These are phyloP conservation scores for Acrossocheilus fasciatus DNA, from an alignment of 2,797 vertebrate species.

Conservation along the genomic window DNA sequence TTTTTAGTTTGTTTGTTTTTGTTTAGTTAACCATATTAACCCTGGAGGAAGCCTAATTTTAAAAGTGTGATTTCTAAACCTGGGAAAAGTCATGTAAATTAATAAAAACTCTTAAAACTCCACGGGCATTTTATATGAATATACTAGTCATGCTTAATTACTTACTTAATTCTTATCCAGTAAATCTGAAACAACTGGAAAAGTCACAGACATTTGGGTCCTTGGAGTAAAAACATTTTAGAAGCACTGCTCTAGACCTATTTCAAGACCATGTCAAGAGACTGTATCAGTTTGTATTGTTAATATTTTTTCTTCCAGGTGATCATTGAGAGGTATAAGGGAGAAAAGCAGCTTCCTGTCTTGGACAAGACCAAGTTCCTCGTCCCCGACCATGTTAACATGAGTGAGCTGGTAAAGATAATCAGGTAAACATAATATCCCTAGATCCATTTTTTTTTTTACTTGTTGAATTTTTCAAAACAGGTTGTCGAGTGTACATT, in stretches of 20 bases:
- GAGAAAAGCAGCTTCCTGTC: conserved; percentile 95
- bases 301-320: conserved; percentile 77
- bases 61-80: neutral
- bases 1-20: neutral
- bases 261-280: neutral
- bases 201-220: neutral
- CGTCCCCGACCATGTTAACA: conserved; percentile 98
- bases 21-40: neutral
- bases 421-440: conserved; percentile 82
- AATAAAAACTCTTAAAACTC: neutral
- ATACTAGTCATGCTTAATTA: neutral
- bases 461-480: neutral
- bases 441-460: neutral
- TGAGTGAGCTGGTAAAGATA: conserved; percentile 99
- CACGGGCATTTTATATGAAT: neutral
- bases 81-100: neutral
- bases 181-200: neutral
- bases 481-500: neutral
- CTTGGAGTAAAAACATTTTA: neutral
- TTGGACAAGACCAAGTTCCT: conserved; percentile 99
- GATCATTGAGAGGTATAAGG: conserved; percentile 97
- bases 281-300: conserved; percentile 19
- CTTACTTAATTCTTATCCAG: neutral
- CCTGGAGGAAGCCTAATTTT: neutral
- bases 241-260: neutral